Evolutionary conservation across 1,140 invertebrate genomes (phyloP).

Genomic region (Tetramorium simillimum): DNA sequence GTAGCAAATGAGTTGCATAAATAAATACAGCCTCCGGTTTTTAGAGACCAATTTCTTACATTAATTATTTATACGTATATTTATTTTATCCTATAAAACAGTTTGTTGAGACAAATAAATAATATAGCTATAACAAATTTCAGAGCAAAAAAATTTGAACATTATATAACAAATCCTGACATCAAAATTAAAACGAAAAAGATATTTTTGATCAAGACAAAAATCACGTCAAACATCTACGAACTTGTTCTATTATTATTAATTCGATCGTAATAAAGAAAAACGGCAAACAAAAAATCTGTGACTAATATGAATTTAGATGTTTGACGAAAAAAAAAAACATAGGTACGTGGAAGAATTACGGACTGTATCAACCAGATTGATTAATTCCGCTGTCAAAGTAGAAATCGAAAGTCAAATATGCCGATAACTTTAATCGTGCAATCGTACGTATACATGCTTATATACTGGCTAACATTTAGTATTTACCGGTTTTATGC

Average conservation of each 20-base stretch:
- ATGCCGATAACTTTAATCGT: slow-evolving; percentile 12
- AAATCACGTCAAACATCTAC: background rate
- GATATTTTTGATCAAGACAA: background rate
- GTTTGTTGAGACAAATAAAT: background rate
- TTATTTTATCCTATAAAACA: background rate
- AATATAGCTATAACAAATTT: background rate
- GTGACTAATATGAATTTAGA: slow-evolving; percentile 25
- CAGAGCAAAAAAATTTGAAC: background rate
- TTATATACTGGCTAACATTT: background rate
- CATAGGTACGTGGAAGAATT: background rate
- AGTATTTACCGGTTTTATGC: slow-evolving; percentile 44
- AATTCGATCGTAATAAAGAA: background rate
- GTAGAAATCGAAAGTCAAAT: slow-evolving; percentile 49
- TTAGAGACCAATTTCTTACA: too few species aligned
- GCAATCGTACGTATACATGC: background rate
- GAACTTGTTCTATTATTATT: background rate
- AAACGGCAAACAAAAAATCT: background rate
- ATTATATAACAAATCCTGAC: background rate
- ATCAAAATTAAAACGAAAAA: background rate
- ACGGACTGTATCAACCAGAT: background rate
- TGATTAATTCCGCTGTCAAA: background rate
- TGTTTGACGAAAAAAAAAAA: background rate
- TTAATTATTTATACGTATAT: too few species aligned
- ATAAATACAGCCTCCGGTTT: too few species aligned
- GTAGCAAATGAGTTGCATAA: background rate